A percentile compares a stretch with the other conserved stretches of the same genome.
These are phyloP conservation scores for Embiotoca jacksoni DNA, from an alignment of 2,113 vertebrate species.

Conservation along the genomic window DNA sequence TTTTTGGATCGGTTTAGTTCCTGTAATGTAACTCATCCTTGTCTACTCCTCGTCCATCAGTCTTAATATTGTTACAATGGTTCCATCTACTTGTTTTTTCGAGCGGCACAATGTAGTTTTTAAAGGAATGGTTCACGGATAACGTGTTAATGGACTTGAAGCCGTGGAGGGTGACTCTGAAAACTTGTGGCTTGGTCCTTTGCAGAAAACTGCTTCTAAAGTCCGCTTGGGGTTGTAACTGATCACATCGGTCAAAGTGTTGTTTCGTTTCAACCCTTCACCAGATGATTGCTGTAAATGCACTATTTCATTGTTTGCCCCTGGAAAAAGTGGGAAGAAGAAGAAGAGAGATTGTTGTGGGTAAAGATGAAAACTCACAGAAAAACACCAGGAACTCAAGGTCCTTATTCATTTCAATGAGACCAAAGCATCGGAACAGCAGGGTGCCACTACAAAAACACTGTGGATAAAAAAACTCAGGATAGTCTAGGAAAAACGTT, in stretches of 20 bases:
- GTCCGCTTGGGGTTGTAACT: background rate
- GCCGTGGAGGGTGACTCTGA: background rate
- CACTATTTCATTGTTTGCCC: slow-evolving; percentile 10
- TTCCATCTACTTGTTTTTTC: too few relatives aligned
- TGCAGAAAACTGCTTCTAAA: background rate
- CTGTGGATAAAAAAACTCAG: background rate
- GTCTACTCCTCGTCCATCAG: too few relatives aligned
- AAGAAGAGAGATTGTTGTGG: background rate
- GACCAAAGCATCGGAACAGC: background rate
- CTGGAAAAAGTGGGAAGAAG: background rate
- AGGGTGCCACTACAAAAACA: background rate
- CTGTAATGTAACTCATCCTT: too few relatives aligned
- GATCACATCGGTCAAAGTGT: background rate
- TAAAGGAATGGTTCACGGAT: too few relatives aligned
- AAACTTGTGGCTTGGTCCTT: background rate
- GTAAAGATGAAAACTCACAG: background rate
- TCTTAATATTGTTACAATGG: too few relatives aligned
- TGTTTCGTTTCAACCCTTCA: background rate
- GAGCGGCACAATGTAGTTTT: too few relatives aligned
- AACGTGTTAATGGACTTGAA: too few relatives aligned
- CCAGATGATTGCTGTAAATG: slow-evolving; percentile 6
- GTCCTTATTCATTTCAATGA: slow-evolving; percentile 6
- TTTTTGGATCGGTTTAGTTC: too few relatives aligned
- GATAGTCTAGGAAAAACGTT: background rate
- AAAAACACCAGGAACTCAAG: background rate